Base-by-base conservation (phyloP, 2,888 invertebrate species). In the Machimus atricapillus region DNA sequence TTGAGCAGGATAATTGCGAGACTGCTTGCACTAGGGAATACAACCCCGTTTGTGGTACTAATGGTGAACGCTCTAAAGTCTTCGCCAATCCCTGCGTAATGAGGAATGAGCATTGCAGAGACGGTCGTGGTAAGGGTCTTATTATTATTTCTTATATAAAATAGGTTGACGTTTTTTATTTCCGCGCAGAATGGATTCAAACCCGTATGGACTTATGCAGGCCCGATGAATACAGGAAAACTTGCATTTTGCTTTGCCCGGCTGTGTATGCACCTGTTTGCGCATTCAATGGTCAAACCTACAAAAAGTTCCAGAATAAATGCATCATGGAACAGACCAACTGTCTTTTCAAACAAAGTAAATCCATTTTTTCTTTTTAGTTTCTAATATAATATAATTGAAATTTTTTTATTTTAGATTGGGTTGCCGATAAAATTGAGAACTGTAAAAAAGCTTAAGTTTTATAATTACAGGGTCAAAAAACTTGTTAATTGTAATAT, bases 241-340 rank as follows among this genome's bases (percentile, higher is more conserved):
- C 37, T 5, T 87, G 87, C 19, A 9, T 1, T 8, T 66, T 58
- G 43, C 5, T 58, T 4, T 86, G 86, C 19, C 66, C 66, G 12
- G n/a, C 43, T 40, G 37, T 66, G 2, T 86, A 86, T 31, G 74
- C 40, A 66, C 87, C 87, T 66, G 46, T 87, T 87, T 87, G 87
- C 27, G 87, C 19, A 3, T 85, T 78, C n/a, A 66, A 87, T 78
- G 87, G 87, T 5, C 12, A 66, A 31, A 31, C 31, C 2, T 52
- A 85, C 74, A 76, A 19, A 43, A 40, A 9, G 14, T 87, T 85
- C 46, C 27, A 19, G 31, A 87, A 87, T 66, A 40, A 85, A n/a
- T 87, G 87, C 14, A 14, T 43, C 27, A 77, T 78, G 27, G 34
- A 82, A n/a, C 43, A 43, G 1, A 19, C 34, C 8, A 86, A 40